Evolutionary conservation across 2,888 invertebrate species (phyloP), one percentile per base, ranked within the genome.

Genomic region (Tenthredo distinguenda): DNA sequence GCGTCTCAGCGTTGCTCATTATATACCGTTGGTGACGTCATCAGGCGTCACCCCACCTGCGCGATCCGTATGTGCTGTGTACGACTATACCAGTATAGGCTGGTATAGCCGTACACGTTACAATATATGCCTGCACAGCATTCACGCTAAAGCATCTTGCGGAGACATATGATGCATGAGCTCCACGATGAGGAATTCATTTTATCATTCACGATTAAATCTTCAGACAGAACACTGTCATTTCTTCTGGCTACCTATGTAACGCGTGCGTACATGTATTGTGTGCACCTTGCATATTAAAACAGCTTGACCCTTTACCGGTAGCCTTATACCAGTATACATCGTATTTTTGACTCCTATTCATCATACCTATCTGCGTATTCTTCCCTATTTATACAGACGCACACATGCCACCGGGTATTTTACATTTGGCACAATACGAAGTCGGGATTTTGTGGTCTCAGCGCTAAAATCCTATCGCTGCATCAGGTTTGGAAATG

Each of bases 131-230:
- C 62, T 62, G 62, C 6, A 7, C 68, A 26, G 18, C 68, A 34
- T 62, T 62, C 21, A 68, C 31, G 2, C 34, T 34, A 68, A 68
- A 34, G 72, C 43, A 74, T 74, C 72, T 43, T 21, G 72, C 43
- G 12, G 1, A n/a, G 72, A 74, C 72, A 74, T 47, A 15, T 77
- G 77, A 77, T 47, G 77, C 77, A 55, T 77, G 50, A 55, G 77
- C 77, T 77, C 34, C 77, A 31, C 77, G 50, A 77, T 77, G 77
- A 77, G 55, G 77, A 77, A 77, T 77, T 77, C 77, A 77, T 77
- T 77, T 77, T 31, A 77, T 77, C 77, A 77, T 77, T 31, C 50
- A 77, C 77, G 77, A 77, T 77, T 77, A 77, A 77, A 77, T 77
- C 77, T 77, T 77, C 77, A 31, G 77, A 77, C 77, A 31, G 77